Percentiles rank a stretch among this genome's conserved stretches.
Evolutionary conservation across 2,797 vertebrate genomes (phyloP).

Genomic region (Octomys mimax): DNA sequence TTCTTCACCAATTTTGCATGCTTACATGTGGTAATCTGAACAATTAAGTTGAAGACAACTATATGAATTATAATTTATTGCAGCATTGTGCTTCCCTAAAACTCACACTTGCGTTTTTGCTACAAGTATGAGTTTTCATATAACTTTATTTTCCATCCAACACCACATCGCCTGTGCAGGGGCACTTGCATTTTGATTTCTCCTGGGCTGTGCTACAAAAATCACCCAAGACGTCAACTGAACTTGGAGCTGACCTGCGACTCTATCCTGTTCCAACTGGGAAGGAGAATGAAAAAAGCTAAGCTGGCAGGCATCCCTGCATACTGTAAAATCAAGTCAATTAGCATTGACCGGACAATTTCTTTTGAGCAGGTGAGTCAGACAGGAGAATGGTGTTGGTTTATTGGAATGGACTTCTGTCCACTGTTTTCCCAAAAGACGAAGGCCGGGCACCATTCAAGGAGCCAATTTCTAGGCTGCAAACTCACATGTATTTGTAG

Average conservation of each 20-base stretch:
- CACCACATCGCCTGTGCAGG: too few species aligned
- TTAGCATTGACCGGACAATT: rapidly evolving
- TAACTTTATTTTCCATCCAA: not conserved
- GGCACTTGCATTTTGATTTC: too few species aligned
- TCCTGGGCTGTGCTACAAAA: not conserved
- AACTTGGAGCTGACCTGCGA: not conserved
- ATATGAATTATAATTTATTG: too few species aligned
- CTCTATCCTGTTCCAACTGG: not conserved
- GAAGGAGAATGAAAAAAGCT: rapidly evolving
- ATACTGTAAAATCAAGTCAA: not conserved
- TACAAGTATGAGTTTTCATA: too few species aligned
- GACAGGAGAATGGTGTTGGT: rapidly evolving
- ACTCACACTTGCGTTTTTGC: not conserved
- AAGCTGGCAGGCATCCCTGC: not conserved
- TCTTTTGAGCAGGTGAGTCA: not conserved
- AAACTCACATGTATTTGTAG: not conserved
- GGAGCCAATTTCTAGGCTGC: rapidly evolving
- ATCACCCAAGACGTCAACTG: not conserved
- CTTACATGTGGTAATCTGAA: too few species aligned
- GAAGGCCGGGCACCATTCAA: not conserved
- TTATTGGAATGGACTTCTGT: rapidly evolving
- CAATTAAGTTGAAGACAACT: too few species aligned
- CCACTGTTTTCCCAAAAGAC: not conserved
- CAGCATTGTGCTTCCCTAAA: not conserved
- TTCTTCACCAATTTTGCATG: too few species aligned